Conservation (phyloP, 2,888 invertebrate species). For the Chrysodeixis includens region DNA sequence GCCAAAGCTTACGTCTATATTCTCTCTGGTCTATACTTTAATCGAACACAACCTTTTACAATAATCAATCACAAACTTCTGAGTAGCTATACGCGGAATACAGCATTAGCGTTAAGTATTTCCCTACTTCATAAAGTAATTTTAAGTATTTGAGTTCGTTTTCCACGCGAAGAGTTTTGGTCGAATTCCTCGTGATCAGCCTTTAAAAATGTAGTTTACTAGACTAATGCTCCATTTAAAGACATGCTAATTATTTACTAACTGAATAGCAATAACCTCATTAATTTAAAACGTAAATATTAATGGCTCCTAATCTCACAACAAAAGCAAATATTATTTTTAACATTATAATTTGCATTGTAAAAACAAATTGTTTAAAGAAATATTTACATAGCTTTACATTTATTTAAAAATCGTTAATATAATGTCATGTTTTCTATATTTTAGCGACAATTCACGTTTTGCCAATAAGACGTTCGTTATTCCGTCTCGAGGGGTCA, state of each 20-base stretch:
- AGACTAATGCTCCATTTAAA: neutral
- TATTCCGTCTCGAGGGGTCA: conserved; percentile 70
- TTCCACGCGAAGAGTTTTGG: neutral
- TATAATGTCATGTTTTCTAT: conserved; percentile 44
- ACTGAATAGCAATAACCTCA: conserved; percentile 2
- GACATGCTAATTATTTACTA: neutral
- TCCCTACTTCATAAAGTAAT: neutral
- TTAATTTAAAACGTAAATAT: neutral
- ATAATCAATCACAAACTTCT: too few species aligned
- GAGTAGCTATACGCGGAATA: too few species aligned
- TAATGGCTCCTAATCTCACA: neutral
- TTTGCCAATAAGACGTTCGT: conserved; percentile 51
- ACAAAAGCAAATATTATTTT: conserved; percentile 3
- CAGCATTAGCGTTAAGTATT: neutral
- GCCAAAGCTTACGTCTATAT: neutral
- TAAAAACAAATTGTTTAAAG: conserved; percentile 33
- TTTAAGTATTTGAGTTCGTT: neutral
- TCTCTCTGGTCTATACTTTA: neutral
- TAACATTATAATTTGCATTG: conserved; percentile 3
- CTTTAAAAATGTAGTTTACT: neutral
- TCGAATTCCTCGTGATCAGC: neutral
- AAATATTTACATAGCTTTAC: conserved; percentile 31
- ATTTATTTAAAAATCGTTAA: conserved; percentile 31
- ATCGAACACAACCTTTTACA: neutral
- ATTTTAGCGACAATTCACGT: conserved; percentile 51